Percentiles rank a stretch among this genome's conserved stretches.
phyloP scores from a whole-genome alignment of 2,888 invertebrate genomes.

The Tetrapedia diversipes region DNA sequence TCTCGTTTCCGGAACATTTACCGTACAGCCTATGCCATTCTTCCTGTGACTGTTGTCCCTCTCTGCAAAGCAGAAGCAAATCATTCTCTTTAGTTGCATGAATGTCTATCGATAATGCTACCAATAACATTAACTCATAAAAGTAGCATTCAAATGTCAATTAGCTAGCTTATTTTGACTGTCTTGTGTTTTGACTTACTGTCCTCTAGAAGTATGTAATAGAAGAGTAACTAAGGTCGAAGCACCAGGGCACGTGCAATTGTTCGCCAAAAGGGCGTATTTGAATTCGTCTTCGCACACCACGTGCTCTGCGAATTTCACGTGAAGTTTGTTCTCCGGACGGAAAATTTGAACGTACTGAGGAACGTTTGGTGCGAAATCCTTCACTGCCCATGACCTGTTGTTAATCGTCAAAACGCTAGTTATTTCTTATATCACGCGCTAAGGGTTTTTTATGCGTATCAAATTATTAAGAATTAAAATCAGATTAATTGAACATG shows the following conservation, averaged over 20 bases:
- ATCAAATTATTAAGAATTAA: background rate
- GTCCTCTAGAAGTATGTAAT: slow-evolving; percentile 98
- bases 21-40: slow-evolving; percentile 99
- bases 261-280: slow-evolving; percentile 98
- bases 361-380: slow-evolving; percentile 97
- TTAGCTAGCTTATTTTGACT: background rate
- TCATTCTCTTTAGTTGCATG: too few species aligned
- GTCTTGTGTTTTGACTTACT: slow-evolving; percentile 87
- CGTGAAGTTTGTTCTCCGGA: slow-evolving; percentile 99
- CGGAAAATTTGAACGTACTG: slow-evolving; percentile 99
- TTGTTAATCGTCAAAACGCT: background rate
- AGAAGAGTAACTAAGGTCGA: slow-evolving; percentile 97
- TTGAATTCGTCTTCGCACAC: slow-evolving; percentile 99
- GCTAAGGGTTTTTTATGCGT: background rate
- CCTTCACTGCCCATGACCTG: slow-evolving; percentile 99
- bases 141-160: background rate
- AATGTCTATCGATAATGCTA: too few species aligned
- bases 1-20: slow-evolving; percentile 99
- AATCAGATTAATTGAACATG: background rate
- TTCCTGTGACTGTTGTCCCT: slow-evolving; percentile 97
- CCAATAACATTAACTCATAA: too few species aligned
- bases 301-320: slow-evolving; percentile 99
- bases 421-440: background rate
- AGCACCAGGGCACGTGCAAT: slow-evolving; percentile 98
- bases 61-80: slow-evolving; percentile 85